These are phyloP conservation scores for Chaetura pelagica DNA, from an alignment of 2,113 vertebrate genomes.

Conservation along the genomic window DNA sequence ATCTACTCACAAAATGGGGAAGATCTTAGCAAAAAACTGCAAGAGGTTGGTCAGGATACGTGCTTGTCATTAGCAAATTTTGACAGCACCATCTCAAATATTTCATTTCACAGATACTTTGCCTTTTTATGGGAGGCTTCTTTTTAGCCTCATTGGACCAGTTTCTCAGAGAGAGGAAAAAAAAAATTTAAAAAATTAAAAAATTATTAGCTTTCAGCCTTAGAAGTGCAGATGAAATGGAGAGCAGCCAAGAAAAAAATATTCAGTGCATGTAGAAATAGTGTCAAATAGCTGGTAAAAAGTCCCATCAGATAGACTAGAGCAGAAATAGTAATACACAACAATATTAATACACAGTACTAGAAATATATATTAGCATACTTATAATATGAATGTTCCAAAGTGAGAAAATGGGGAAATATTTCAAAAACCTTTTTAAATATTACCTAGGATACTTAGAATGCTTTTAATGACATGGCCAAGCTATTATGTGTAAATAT, in stretches of 20 bases:
- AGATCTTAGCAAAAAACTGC: neutral
- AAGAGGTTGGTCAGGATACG: neutral
- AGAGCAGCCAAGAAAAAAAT: constrained; percentile 19
- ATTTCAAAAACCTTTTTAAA: neutral
- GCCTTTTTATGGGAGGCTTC: neutral
- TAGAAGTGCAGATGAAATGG: constrained; percentile 9
- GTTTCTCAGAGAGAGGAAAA: neutral
- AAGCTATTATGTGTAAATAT: neutral
- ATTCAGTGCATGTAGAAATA: neutral
- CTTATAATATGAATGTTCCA: neutral
- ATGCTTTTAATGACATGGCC: neutral
- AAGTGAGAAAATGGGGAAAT: neutral
- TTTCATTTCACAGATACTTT: neutral
- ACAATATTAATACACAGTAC: constrained; percentile 13
- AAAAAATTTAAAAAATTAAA: neutral
- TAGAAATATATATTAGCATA: neutral
- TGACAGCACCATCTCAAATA: neutral
- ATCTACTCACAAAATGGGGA: neutral
- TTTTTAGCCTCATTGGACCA: neutral
- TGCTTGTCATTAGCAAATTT: neutral
- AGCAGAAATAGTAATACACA: constrained; percentile 16
- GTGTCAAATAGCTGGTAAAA: constrained; percentile 27
- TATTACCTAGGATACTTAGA: neutral
- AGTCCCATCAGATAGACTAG: neutral
- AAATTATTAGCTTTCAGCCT: neutral